Evolutionary conservation across 2,113 vertebrate genomes (phyloP).

Genomic region (Corvus cornix): DNA sequence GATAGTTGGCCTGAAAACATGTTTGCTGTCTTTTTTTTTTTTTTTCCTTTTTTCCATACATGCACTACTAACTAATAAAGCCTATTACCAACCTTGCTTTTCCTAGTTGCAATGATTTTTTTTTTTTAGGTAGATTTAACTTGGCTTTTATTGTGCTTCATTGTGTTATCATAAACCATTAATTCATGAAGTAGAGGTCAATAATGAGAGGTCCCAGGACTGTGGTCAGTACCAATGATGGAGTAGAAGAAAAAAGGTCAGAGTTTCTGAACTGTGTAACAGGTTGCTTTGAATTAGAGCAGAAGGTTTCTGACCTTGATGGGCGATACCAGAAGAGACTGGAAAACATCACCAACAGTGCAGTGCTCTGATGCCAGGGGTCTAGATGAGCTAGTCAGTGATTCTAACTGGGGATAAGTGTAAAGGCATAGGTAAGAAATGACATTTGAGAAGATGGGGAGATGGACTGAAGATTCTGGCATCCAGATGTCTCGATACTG

Average conservation of each 20-base stretch:
- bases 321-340: not conserved
- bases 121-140: not conserved
- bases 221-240: not conserved
- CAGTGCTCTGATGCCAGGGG: not conserved
- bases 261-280: not conserved
- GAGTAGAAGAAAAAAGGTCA: not conserved
- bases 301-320: not conserved
- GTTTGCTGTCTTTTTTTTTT: not conserved
- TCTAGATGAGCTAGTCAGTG: not conserved
- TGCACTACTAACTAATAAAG: not conserved
- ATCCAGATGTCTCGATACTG: not conserved
- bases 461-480: not conserved
- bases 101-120: not conserved
- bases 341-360: not conserved
- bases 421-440: not conserved
- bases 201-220: not conserved
- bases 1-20: not conserved
- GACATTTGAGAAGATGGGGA: not conserved
- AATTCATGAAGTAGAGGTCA: not conserved
- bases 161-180: not conserved
- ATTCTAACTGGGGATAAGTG: not conserved
- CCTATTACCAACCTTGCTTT: not conserved
- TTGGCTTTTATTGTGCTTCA: not conserved
- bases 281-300: not conserved
- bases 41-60: fast-evolving